These are phyloP conservation scores for Cynodonichthys magdalenae DNA, from an alignment of 2,797 vertebrate species.

Conservation along the genomic window DNA sequence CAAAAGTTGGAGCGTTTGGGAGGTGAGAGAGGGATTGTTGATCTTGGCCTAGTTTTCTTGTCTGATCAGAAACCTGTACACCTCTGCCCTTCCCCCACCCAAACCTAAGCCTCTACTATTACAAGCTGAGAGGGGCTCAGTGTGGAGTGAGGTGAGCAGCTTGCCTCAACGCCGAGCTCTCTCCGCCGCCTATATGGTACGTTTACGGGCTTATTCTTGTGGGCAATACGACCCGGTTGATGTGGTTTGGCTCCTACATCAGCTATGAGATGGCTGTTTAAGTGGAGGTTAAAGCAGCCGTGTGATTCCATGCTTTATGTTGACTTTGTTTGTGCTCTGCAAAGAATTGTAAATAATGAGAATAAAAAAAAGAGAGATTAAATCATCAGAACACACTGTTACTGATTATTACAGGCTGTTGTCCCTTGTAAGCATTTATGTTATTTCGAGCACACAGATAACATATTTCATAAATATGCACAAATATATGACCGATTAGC, in stretches of 20 bases:
- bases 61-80: conserved; percentile 86
- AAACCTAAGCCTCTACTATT: conserved; percentile 83
- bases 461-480: conserved; percentile 76
- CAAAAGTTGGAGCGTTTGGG: conserved; percentile 70
- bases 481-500: conserved; percentile 79
- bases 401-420: conserved; percentile 31
- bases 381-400: conserved; percentile 37
- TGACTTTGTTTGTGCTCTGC: conserved; percentile 34
- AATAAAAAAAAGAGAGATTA: conserved; percentile 38
- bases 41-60: conserved; percentile 85
- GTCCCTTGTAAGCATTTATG: conserved; percentile 41
- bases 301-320: conserved; percentile 11
- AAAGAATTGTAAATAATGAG: conserved; percentile 23
- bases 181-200: conserved; percentile 59
- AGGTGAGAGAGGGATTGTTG: conserved; percentile 69
- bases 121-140: conserved; percentile 78
- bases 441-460: conserved; percentile 53
- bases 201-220: conserved; percentile 60
- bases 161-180: conserved; percentile 65
- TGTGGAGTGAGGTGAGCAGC: conserved; percentile 78
- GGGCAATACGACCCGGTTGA: conserved; percentile 64
- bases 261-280: conserved; percentile 18
- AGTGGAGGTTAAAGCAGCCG: conserved; percentile 18
- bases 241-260: conserved; percentile 59
- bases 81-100: conserved; percentile 83